Base-by-base conservation (phyloP, 1,140 invertebrate species). In the Leucophenga varia region DNA sequence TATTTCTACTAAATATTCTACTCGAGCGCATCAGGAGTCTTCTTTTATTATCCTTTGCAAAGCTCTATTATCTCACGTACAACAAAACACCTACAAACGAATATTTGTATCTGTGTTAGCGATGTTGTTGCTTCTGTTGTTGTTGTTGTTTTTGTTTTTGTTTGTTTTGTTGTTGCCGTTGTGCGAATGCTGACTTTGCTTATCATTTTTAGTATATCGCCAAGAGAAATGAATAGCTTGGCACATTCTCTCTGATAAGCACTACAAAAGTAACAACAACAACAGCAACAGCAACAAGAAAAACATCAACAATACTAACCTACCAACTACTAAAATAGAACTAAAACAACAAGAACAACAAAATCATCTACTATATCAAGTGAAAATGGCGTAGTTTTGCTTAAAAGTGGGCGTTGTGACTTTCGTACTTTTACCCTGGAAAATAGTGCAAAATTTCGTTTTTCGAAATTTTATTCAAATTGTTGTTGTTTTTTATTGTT, bases 391-490 rank as follows among this genome's bases (percentile, higher is more conserved):
- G 25, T 28, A 28, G 25, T 28, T 28, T 28, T 6, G 6, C 49
- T 57, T 43, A 45, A 64, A 64, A n/a, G 41, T 56, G 57, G 51
- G 63, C 67, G 63, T 65, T 12, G 25, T 28, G 6, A 12, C 25
- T 7, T 28, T 38, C 57, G 49, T 43, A 47, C 57, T 60, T 57
- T 7, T 14, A 34, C 10, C 12, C 4, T n/a, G 32, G 8, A 3
- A 14, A 12, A 37, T 3, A 7, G 49, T 37, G 39, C 38, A 37
- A 38, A 41, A 48, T 59, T 59, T 51, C 51, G 67, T 17, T 65
- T 65, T 65, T 68, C 63, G 22, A 5, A 25, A 6, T 25, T 5
- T 25, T 25, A 10, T 25, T 25, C 5, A 5, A 6, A 10, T 25
- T 25, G 22, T 25, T 25, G 22, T 25, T 25, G 22, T n/a, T n/a